These are phyloP conservation scores for Liparis tanakae DNA, from an alignment of 2,797 vertebrate genomes.

Conservation along the genomic window DNA sequence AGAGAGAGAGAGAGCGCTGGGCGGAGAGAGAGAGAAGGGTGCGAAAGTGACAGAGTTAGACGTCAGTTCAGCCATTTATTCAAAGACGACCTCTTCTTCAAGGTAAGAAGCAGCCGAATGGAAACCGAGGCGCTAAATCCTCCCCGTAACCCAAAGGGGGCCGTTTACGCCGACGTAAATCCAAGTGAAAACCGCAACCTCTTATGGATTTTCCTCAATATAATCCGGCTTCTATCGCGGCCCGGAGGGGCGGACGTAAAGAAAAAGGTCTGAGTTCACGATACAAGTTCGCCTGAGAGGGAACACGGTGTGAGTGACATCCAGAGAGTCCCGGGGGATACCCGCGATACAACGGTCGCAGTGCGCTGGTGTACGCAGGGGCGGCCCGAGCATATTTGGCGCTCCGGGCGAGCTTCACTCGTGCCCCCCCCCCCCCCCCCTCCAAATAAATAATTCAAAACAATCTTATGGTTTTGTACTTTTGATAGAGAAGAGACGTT, in stretches of 20 bases:
- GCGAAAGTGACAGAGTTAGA: conserved; percentile 37
- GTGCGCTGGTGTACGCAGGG: too few relatives aligned
- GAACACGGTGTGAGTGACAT: background rate
- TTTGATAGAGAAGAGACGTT: too few relatives aligned
- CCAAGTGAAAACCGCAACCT: conserved; percentile 30
- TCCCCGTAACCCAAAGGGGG: conserved; percentile 27
- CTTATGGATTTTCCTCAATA: conserved; percentile 35
- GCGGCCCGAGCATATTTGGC: too few relatives aligned
- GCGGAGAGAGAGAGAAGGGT: conserved; percentile 31
- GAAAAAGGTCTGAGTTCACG: conserved; percentile 14
- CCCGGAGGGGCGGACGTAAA: conserved; percentile 19
- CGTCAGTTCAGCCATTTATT: conserved; percentile 58
- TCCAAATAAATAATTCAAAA: too few relatives aligned
- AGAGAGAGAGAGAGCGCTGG: conserved; percentile 31
- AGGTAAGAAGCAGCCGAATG: conserved; percentile 39
- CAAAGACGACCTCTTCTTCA: conserved; percentile 43
- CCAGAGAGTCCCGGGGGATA: too few relatives aligned
- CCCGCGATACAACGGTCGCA: too few relatives aligned
- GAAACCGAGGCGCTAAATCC: conserved; percentile 45
- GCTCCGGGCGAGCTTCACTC: too few relatives aligned
- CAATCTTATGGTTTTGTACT: too few relatives aligned
- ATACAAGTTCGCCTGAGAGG: conserved; percentile 28
- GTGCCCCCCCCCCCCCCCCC: too few relatives aligned
- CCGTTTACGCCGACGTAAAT: conserved; percentile 22
- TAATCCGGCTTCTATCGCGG: conserved; percentile 29